Base-by-base conservation (phyloP, 2,113 vertebrate genomes). In the Mesembrinibis cayennensis region DNA sequence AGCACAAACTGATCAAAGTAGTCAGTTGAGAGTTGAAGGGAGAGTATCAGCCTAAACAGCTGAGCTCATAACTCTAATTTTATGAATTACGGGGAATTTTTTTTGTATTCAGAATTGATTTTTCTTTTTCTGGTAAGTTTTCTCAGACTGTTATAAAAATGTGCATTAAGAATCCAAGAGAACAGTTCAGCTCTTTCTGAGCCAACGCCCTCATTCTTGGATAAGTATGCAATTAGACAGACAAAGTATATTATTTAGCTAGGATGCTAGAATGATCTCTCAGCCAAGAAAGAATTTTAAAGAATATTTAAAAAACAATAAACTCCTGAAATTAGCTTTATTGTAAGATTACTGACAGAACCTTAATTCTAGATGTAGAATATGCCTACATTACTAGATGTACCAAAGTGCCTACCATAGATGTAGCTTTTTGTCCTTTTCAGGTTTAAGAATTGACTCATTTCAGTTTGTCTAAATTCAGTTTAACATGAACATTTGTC, bases 361-460 rank as follows among this genome's bases (percentile, higher is more conserved):
- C 71, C 84, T 87, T 94, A 93, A 96, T 34, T 90, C 74, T 96
- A 93, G 71, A 47, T 89, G 84, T 89, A 94, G 96, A 85, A 92
- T 95, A 95, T 79, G 83, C 87, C 93, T 97, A 61, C 55, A 55
- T 89, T 88, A 94, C 92, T 95, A 95, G 90, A 91, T 50, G 77
- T 93, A 97, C 98, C 98, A 89, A 98, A 97, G 97, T 98, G 98
- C 98, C 98, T 98, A 85, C 81, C 90, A 66, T 61, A 74, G 78
- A 89, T 59, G 47, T 96, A 77, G 86, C 84, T 88, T 66, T 91
- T 85, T 71, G 30, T 72, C 76, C 73, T 74, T 56, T 71, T 81
- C 85, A 49, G 9, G 45, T 82, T 95, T 63, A 89, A 94, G 78
- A 92, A 82, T 86, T 66, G 38, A 78, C 55, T 79, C 69, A 80